Evolutionary conservation across 1,140 invertebrate species (phyloP).

Genomic region (Nebria ingens): DNA sequence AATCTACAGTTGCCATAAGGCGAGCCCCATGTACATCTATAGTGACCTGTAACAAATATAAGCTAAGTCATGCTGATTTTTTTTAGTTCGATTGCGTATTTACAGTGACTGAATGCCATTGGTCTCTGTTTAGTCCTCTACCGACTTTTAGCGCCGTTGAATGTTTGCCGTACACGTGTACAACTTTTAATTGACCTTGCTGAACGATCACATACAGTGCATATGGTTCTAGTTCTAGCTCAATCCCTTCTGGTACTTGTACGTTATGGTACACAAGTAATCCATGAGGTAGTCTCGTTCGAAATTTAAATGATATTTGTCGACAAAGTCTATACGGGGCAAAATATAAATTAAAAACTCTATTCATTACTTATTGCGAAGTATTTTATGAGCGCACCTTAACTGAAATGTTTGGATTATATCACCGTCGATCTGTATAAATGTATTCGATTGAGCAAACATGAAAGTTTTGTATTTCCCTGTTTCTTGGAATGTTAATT

Average conservation of each 20-base stretch:
- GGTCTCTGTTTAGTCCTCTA: conserved; percentile 75
- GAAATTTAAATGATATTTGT: conserved; percentile 79
- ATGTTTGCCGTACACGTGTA: conserved; percentile 80
- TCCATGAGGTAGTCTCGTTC: conserved; percentile 75
- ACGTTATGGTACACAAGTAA: conserved; percentile 81
- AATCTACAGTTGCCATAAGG: conserved; percentile 74
- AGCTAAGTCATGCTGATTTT: neutral
- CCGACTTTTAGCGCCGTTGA: conserved; percentile 77
- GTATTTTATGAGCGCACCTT: conserved; percentile 45
- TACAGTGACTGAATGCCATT: conserved; percentile 77
- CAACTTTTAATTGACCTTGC: conserved; percentile 78
- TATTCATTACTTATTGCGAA: too few relatives aligned
- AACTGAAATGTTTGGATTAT: conserved; percentile 77
- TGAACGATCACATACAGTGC: conserved; percentile 82
- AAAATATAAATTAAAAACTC: conserved; percentile 12
- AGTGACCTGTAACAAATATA: conserved; percentile 38
- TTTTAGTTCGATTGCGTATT: conserved; percentile 22
- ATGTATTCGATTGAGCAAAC: conserved; percentile 78
- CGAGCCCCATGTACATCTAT: conserved; percentile 74
- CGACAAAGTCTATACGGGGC: conserved; percentile 66
- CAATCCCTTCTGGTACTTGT: conserved; percentile 64
- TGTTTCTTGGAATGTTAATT: conserved; percentile 71
- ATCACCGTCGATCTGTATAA: conserved; percentile 75
- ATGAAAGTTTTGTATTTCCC: conserved; percentile 69
- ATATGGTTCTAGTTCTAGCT: conserved; percentile 55